Percentiles rank a stretch among this genome's conserved stretches.
These are phyloP conservation scores for Drepana arcuata DNA, from an alignment of 1,140 invertebrate genomes.

Conservation along the genomic window DNA sequence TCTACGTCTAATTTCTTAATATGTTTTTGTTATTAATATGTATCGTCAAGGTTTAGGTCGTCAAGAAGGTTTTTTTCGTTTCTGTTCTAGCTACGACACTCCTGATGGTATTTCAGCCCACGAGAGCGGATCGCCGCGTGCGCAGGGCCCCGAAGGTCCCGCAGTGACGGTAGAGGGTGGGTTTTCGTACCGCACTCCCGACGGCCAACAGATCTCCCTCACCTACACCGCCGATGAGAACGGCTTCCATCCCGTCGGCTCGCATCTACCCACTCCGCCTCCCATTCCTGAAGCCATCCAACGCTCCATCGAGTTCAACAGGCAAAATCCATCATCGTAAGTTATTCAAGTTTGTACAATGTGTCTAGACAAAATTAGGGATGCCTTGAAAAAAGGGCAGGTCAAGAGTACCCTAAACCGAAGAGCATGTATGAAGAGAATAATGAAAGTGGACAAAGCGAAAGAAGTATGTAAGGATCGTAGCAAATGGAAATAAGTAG, in stretches of 20 bases:
- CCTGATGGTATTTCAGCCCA: conserved; percentile 78
- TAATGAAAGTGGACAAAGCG: no score
- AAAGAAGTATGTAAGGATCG: no score
- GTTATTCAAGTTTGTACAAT: no score
- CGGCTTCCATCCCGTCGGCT: conserved; percentile 82
- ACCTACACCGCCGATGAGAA: conserved; percentile 86
- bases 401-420: no score
- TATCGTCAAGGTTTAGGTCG: no score
- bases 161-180: conserved; percentile 76
- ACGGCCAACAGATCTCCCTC: conserved; percentile 79
- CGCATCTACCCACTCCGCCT: conserved; percentile 85
- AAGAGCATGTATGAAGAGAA: no score
- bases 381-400: no score
- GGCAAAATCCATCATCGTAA: conserved; percentile 51
- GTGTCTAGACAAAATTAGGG: no score
- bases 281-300: conserved; percentile 76
- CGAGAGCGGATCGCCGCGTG: conserved; percentile 78
- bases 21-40: no score
- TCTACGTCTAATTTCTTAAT: no score
- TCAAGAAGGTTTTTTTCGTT: no score
- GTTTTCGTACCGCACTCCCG: conserved; percentile 82
- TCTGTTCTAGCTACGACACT: conserved; percentile 75
- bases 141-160: conserved; percentile 73
- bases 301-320: conserved; percentile 48
- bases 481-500: no score